Evolutionary conservation across 1,140 invertebrate species (phyloP).

Genomic region (Drosophila parabipectinata): DNA sequence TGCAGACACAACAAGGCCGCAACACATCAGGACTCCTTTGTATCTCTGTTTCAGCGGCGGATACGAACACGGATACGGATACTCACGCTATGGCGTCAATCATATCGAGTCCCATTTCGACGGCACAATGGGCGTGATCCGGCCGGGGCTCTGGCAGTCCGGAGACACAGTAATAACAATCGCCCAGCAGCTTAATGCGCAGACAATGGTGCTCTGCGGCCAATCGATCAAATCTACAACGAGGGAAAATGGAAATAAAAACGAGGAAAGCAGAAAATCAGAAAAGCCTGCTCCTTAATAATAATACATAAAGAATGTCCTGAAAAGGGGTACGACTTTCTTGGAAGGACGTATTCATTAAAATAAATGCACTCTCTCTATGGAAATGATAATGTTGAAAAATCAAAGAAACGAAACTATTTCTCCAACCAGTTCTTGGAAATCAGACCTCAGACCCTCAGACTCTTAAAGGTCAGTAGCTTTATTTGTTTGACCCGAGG

Average conservation of each 20-base stretch:
- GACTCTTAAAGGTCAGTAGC: slow-evolving; percentile 23
- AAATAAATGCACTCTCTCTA: background rate
- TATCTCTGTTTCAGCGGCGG: slow-evolving; percentile 20
- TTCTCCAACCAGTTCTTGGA: background rate
- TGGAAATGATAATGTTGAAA: background rate
- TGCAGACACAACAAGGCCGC: slow-evolving; percentile 31
- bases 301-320: background rate
- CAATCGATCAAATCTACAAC: slow-evolving; percentile 93
- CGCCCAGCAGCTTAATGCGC: slow-evolving; percentile 95
- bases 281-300: background rate
- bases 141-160: slow-evolving; percentile 94
- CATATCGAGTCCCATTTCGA: slow-evolving; percentile 98
- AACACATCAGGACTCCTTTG: slow-evolving; percentile 45
- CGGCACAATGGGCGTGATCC: slow-evolving; percentile 96
- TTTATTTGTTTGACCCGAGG: slow-evolving; percentile 34
- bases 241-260: slow-evolving; percentile 5
- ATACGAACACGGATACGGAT: slow-evolving; percentile 27
- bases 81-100: slow-evolving; percentile 98
- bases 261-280: slow-evolving; percentile 15
- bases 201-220: slow-evolving; percentile 96
- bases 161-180: slow-evolving; percentile 98
- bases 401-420: background rate
- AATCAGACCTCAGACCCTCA: slow-evolving; percentile 2
- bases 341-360: background rate
- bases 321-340: background rate